Evolutionary conservation across 2,888 invertebrate genomes (phyloP), one percentile per base, ranked within the genome.

Genomic region (Halictus quadricinctus): DNA sequence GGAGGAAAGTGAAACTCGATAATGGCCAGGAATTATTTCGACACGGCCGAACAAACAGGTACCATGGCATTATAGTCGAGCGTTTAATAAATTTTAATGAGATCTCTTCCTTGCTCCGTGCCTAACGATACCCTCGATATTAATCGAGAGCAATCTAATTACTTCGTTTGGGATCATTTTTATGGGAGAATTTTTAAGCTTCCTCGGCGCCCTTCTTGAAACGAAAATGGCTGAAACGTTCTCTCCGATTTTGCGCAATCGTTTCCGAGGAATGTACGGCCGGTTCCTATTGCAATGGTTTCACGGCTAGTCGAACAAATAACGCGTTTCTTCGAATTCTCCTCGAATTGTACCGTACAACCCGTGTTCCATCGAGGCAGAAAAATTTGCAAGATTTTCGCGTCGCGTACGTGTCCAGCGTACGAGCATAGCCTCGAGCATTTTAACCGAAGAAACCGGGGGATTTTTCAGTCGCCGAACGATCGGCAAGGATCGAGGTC

Each of bases 11-110:
- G 83, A 84, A 84, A 69, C 69, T 64, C 74, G 29, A 77, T 64
- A 83, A 72, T 74, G 74, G 74, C 36, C 58, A 54, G 72, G 83
- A 78, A 72, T 83, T 83, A 29, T 83, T 83, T 79, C 83, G 73
- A 74, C 60, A 43, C 70, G 36, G 70, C 70, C 41, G 77, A 54
- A 25, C 60, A 54, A 72, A 64, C 69, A 43, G 58, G 70, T 21
- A 18, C 21, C 15, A 25, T 46, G 46, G 36, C 29, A 54, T 54
- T 76, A n/a, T 36, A 83, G 66, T 36, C 54, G 7, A 7, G 13
- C n/a, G 41, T 43, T 64, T 13, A 25, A 60, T 60, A 60, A 60
- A 25, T n/a, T 6, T 64, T 64, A 64, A 64, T 15, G 13, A 64
- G 25, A 6, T 2, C 15, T 60, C 6, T 15, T 6, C 25, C 29